These are phyloP conservation scores for Hydrotaea cyrtoneurina DNA, from an alignment of 2,888 invertebrate species.

Conservation along the genomic window DNA sequence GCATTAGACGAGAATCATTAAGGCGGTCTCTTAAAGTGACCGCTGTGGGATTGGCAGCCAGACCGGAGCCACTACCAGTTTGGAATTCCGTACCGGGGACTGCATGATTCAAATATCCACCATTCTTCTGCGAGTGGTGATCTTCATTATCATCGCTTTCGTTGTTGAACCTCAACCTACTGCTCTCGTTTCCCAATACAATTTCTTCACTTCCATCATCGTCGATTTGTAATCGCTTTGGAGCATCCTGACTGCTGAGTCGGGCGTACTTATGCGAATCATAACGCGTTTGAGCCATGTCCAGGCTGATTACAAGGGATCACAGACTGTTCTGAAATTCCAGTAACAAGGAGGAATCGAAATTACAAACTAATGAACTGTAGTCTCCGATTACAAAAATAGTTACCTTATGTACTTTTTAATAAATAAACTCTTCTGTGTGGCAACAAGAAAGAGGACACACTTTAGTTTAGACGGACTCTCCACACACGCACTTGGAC, in stretches of 20 bases:
- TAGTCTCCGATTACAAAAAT: too few relatives aligned
- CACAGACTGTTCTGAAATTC: not conserved
- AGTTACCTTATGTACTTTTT: not conserved
- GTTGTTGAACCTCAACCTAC: conserved; percentile 41
- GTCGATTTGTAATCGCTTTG: conserved; percentile 62
- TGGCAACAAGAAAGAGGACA: not conserved
- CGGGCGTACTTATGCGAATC: conserved; percentile 72
- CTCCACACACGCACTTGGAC: not conserved
- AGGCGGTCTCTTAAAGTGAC: conserved; percentile 64
- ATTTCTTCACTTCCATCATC: conserved; percentile 75
- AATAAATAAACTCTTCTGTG: not conserved
- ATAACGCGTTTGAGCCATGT: conserved; percentile 75
- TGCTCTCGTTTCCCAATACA: conserved; percentile 71
- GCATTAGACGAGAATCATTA: conserved; percentile 76
- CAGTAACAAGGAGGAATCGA: too few relatives aligned
- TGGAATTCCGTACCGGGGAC: not conserved
- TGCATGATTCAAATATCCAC: conserved; percentile 49
- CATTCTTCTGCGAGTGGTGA: conserved; percentile 42
- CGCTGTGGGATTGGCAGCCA: not conserved
- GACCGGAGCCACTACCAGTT: not conserved
- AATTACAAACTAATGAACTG: too few relatives aligned
- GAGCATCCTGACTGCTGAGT: conserved; percentile 68
- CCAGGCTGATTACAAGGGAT: too few relatives aligned
- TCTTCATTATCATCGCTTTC: conserved; percentile 48
- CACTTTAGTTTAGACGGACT: not conserved